These are phyloP conservation scores for Malacosoma neustria DNA, from an alignment of 2,888 invertebrate species.

Conservation along the genomic window DNA sequence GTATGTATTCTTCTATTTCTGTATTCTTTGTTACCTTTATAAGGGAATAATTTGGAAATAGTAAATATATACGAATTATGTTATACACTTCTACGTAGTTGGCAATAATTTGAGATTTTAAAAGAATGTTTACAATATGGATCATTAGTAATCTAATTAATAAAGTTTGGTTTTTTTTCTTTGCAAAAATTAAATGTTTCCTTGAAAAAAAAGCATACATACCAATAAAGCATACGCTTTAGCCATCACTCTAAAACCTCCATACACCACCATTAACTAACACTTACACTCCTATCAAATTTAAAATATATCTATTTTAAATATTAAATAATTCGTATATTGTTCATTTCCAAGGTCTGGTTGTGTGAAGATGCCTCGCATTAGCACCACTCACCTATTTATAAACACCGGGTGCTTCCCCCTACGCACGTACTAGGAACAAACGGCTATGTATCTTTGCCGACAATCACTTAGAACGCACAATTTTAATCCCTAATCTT, in stretches of 20 bases:
- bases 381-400: constrained; percentile 57
- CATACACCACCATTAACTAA: constrained; percentile 22
- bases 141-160: too few relatives aligned
- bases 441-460: constrained; percentile 18
- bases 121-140: too few relatives aligned
- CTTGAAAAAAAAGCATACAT: constrained; percentile 21
- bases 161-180: too few relatives aligned
- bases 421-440: constrained; percentile 16
- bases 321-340: constrained; percentile 12
- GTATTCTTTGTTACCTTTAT: too few relatives aligned
- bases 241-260: constrained; percentile 34
- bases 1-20: not conserved
- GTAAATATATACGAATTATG: too few relatives aligned
- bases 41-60: too few relatives aligned
- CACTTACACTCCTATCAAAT: constrained; percentile 18
- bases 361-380: constrained; percentile 45
- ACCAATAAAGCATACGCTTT: constrained; percentile 45
- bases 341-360: constrained; percentile 65
- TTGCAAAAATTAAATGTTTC: too few relatives aligned
- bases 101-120: too few relatives aligned
- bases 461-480: constrained; percentile 17
- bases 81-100: too few relatives aligned
- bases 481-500: too few relatives aligned
- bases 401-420: constrained; percentile 56
- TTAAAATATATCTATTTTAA: not conserved